Conservation (phyloP, 1,140 invertebrate genomes). For the Plectus sambesii region DNA sequence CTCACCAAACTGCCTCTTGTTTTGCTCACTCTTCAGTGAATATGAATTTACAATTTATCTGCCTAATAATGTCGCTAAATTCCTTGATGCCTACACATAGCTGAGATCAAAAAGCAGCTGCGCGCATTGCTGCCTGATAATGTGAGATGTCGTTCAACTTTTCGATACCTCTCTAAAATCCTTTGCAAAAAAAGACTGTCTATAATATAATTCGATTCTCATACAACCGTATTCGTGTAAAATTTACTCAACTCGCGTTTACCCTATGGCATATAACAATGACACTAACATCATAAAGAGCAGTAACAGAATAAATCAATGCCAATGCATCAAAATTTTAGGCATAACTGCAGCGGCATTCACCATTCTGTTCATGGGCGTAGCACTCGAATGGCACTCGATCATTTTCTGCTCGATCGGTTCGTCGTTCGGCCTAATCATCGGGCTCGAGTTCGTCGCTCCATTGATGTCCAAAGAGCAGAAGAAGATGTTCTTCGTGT, state of each 20-base stretch:
- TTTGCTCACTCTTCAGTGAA: too few relatives aligned
- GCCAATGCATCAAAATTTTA: background rate
- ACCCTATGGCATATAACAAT: too few relatives aligned
- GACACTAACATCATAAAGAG: too few relatives aligned
- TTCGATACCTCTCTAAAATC: background rate
- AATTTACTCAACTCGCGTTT: too few relatives aligned
- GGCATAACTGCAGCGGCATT: conserved; percentile 25
- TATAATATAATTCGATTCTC: too few relatives aligned
- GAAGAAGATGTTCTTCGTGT: conserved; percentile 43
- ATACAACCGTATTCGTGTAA: too few relatives aligned
- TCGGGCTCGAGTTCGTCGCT: conserved; percentile 24
- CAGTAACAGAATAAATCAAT: background rate
- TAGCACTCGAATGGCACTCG: conserved; percentile 22
- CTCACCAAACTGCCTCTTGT: too few relatives aligned
- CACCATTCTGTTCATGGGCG: conserved; percentile 24
- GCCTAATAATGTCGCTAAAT: conserved; percentile 9
- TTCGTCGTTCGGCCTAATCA: conserved; percentile 15
- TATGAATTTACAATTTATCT: too few relatives aligned
- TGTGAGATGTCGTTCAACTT: conserved; percentile 7
- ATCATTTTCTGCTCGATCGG: conserved; percentile 19
- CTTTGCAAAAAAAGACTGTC: background rate
- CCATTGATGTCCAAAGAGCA: conserved; percentile 8
- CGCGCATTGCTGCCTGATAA: too few relatives aligned
- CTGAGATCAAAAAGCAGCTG: background rate
- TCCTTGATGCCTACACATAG: background rate